A percentile compares a stretch with the other conserved stretches of the same genome.
Conservation (phyloP, 1,140 invertebrate genomes). For the Meloidogyne chitwoodi region DNA sequence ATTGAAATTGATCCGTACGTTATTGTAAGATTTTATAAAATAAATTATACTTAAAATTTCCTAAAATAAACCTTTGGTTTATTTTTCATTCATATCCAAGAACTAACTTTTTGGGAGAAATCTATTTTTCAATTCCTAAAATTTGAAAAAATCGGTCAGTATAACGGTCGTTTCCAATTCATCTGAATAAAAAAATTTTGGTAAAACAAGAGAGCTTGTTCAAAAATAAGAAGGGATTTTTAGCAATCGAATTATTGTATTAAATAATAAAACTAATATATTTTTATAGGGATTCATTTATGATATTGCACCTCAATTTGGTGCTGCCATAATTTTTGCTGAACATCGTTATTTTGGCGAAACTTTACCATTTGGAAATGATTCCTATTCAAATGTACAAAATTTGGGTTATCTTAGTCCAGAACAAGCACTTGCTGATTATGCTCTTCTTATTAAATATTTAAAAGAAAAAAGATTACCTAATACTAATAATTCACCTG, state of each 20-base stretch:
- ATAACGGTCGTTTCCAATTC: too few relatives aligned
- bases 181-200: too few relatives aligned
- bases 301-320: constrained; percentile 77
- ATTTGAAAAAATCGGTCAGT: too few relatives aligned
- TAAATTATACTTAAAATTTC: background rate
- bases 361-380: constrained; percentile 80
- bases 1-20: constrained; percentile 61
- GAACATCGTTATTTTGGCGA: constrained; percentile 92
- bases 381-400: constrained; percentile 65
- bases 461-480: constrained; percentile 64
- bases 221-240: too few relatives aligned
- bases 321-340: constrained; percentile 81
- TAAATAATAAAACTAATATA: background rate
- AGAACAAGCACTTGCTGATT: constrained; percentile 89
- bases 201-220: too few relatives aligned
- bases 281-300: constrained; percentile 79
- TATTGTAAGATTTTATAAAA: background rate
- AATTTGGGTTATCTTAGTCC: constrained; percentile 81
- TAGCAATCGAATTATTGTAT: too few relatives aligned
- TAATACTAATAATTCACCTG: constrained; percentile 59
- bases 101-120: too few relatives aligned
- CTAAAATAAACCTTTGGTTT: too few relatives aligned
- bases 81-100: too few relatives aligned
- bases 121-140: too few relatives aligned
- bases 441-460: constrained; percentile 74